Percentiles rank a stretch among this genome's conserved stretches.
Conservation (phyloP, 2,888 invertebrate species). For the Rhagonycha lutea region DNA sequence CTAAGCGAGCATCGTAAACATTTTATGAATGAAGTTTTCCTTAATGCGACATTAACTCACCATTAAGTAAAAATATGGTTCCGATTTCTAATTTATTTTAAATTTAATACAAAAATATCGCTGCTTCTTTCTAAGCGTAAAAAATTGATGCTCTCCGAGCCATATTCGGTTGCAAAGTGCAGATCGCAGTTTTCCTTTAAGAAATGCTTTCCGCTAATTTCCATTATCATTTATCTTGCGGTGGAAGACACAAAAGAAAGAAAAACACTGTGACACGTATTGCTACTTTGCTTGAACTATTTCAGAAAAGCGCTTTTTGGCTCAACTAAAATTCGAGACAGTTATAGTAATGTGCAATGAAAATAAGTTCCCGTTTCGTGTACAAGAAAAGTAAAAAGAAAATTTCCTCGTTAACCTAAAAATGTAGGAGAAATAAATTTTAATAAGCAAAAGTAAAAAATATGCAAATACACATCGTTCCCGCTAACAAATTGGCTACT, state of each 20-base stretch:
- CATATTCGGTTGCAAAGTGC: conserved; percentile 42
- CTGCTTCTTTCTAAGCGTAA: conserved; percentile 11
- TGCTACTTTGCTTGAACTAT: conserved; percentile 39
- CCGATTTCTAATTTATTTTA: conserved; percentile 6
- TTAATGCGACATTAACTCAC: neutral
- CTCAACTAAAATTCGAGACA: conserved; percentile 4
- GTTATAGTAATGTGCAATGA: neutral
- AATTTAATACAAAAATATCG: conserved; percentile 28
- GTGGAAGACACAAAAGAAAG: conserved; percentile 31
- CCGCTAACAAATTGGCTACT: conserved; percentile 46
- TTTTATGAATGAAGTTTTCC: neutral
- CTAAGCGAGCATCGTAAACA: neutral
- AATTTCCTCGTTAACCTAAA: neutral
- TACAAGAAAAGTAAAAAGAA: neutral
- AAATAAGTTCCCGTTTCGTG: neutral
- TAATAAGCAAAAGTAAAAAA: conserved; percentile 18
- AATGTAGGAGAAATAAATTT: neutral
- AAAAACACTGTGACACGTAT: conserved; percentile 45
- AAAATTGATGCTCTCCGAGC: conserved; percentile 22
- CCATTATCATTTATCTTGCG: conserved; percentile 54
- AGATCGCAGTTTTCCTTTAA: conserved; percentile 44
- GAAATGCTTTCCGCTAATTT: conserved; percentile 51
- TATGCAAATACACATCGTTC: conserved; percentile 27
- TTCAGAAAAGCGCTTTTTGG: conserved; percentile 18
- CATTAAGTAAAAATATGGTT: neutral